Evolutionary conservation across 2,113 vertebrate genomes (phyloP).

Genomic region (Syngnathus floridae): DNA sequence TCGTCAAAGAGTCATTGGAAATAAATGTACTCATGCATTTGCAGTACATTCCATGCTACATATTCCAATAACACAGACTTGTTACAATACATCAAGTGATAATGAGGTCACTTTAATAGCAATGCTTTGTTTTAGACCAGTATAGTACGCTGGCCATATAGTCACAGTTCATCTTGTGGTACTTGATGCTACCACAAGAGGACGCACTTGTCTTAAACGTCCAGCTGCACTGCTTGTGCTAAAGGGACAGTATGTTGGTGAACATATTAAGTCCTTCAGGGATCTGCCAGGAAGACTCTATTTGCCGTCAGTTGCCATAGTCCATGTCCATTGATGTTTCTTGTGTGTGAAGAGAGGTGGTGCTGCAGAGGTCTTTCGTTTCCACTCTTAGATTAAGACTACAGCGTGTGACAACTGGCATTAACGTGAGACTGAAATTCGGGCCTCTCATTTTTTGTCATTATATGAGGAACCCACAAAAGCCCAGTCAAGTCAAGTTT

Average conservation of each 20-base stretch:
- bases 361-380: constrained; percentile 14
- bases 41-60: background rate
- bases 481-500: too few relatives aligned
- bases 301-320: background rate
- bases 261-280: constrained; percentile 12
- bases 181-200: constrained; percentile 32
- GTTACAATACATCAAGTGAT: background rate
- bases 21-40: background rate
- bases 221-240: constrained; percentile 10
- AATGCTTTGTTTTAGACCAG: constrained; percentile 9
- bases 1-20: background rate
- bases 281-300: background rate
- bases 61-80: background rate
- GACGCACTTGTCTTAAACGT: constrained; percentile 29
- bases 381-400: constrained; percentile 1
- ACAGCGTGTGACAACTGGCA: constrained; percentile 15
- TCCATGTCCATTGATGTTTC: constrained; percentile 3
- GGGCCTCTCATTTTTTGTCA: too few relatives aligned
- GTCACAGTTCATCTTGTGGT: constrained; percentile 8
- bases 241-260: constrained; percentile 13
- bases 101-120: background rate
- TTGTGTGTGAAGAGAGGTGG: constrained; percentile 10
- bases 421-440: constrained; percentile 10
- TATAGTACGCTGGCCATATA: background rate
- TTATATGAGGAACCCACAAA: too few relatives aligned